Evolutionary conservation across 2,888 invertebrate species (phyloP), one percentile per base, ranked within the genome.

Genomic region (Metalampra italica): DNA sequence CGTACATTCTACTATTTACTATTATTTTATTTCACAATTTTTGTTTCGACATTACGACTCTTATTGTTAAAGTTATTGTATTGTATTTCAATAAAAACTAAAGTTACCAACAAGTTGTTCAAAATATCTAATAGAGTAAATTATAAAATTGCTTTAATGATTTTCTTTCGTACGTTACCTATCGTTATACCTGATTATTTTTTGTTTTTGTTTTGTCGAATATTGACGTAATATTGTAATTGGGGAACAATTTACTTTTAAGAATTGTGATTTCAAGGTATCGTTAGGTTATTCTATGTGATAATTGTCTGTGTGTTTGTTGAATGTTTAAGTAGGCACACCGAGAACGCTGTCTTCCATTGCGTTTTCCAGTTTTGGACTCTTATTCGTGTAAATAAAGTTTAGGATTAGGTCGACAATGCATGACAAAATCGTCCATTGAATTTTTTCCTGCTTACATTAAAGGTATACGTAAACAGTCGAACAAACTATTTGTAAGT

Each of bases 71-170:
- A 55, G 62, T 60, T 57, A 54, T 22, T 59, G 62, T 64, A 59
- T 60, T 72, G 62, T 75, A 71, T 60, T 69, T 74, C 68, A 68
- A 70, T 67, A 60, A 54, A 22, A 78, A 82, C 84, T 82, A 81
- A 82, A 88, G 89, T 89, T 89, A 89, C 89, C 89, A 89, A 71
- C 73, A 69, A 70, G 72, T 84, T 85, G 85, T 87, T 89, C 83
- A 83, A 84, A 83, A 77, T 75, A 64, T n/a, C n/a, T n/a, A n/a
- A n/a, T 85, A 79, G 77, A 67, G 57, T 72, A 73, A 75, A 76
- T 68, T 71, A 67, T 68, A 68, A 74, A 76, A 75, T 76, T 75
- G 82, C 86, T 86, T 87, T 87, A 87, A 83, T 75, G 60, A 60
- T 68, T 72, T 66, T 71, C 64, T 78, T 83, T 81, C 76, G 75